Evolutionary conservation across 2,113 vertebrate species (phyloP).

Genomic region (Theristicus caerulescens): DNA sequence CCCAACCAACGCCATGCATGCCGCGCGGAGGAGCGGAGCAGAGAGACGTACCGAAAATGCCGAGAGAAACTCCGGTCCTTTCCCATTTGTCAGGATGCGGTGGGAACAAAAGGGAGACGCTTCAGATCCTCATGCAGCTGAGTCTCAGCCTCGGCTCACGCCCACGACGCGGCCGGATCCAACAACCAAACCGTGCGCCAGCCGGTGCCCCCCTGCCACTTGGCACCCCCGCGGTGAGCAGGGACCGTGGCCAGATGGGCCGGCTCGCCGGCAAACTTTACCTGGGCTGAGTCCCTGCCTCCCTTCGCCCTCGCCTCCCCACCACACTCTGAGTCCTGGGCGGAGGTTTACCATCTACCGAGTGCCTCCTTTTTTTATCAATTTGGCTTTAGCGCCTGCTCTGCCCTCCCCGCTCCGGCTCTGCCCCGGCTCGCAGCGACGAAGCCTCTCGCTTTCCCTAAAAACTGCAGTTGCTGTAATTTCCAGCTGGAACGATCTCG

Average conservation of each 20-base stretch:
- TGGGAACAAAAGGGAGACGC: slow-evolving; percentile 37
- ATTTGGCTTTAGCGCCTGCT: background rate
- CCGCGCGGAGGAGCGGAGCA: background rate
- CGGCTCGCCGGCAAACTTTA: background rate
- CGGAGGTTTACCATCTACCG: background rate
- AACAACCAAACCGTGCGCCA: background rate
- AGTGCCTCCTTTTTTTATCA: background rate
- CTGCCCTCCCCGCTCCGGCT: background rate
- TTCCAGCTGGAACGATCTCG: slow-evolving; percentile 29
- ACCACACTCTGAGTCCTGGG: background rate
- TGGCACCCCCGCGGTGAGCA: background rate
- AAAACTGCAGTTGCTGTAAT: slow-evolving; percentile 18
- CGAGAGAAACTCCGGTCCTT: slow-evolving; percentile 90
- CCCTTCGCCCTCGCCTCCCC: background rate
- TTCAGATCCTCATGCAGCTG: slow-evolving; percentile 58
- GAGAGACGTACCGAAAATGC: slow-evolving; percentile 88
- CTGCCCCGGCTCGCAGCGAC: background rate
- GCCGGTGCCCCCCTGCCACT: slow-evolving; percentile 21
- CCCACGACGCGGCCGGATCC: slow-evolving; percentile 21
- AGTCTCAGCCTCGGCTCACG: slow-evolving; percentile 16
- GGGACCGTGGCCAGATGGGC: background rate
- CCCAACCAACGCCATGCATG: background rate
- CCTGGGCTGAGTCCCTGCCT: background rate
- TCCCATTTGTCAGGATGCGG: slow-evolving; percentile 81
- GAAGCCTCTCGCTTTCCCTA: background rate